phyloP scores from a whole-genome alignment of 2,888 invertebrate species.

The Drosophila suboccidentalis region DNA sequence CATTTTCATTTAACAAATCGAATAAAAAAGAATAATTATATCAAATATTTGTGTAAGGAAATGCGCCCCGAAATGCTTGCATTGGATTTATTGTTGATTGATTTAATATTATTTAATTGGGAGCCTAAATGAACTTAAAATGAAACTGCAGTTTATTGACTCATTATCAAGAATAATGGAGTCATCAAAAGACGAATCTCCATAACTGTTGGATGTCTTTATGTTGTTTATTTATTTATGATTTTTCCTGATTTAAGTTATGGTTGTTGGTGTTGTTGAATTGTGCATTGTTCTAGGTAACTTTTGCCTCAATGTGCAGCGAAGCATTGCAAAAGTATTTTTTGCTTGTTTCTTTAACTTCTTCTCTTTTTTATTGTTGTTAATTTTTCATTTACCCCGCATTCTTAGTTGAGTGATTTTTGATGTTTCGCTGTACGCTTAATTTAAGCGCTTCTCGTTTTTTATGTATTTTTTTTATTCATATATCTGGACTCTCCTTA shows the following conservation, averaged over 20 bases:
- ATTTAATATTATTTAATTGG: slow-evolving; percentile 3
- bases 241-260: not conserved
- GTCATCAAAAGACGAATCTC: slow-evolving; percentile 25
- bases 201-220: slow-evolving; percentile 31
- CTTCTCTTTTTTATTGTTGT: slow-evolving; percentile 18
- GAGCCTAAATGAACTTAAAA: not conserved
- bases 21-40: not conserved
- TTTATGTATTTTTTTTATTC: slow-evolving; percentile 1
- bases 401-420: slow-evolving; percentile 77
- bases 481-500: slow-evolving; percentile 6
- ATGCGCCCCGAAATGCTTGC: not conserved
- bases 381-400: slow-evolving; percentile 53
- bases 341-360: slow-evolving; percentile 1
- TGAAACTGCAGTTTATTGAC: slow-evolving; percentile 4
- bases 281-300: slow-evolving; percentile 43
- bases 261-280: slow-evolving; percentile 17
- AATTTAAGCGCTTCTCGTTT: slow-evolving; percentile 58
- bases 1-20: slow-evolving; percentile 26
- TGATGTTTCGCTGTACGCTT: slow-evolving; percentile 67
- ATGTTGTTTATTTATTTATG: slow-evolving; percentile 24
- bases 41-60: slow-evolving; percentile 4
- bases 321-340: slow-evolving; percentile 37
- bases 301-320: slow-evolving; percentile 57
- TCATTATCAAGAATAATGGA: slow-evolving; percentile 1
- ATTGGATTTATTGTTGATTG: not conserved